Conservation (phyloP, 2,888 invertebrate species). For the Fabriciana adippe region DNA sequence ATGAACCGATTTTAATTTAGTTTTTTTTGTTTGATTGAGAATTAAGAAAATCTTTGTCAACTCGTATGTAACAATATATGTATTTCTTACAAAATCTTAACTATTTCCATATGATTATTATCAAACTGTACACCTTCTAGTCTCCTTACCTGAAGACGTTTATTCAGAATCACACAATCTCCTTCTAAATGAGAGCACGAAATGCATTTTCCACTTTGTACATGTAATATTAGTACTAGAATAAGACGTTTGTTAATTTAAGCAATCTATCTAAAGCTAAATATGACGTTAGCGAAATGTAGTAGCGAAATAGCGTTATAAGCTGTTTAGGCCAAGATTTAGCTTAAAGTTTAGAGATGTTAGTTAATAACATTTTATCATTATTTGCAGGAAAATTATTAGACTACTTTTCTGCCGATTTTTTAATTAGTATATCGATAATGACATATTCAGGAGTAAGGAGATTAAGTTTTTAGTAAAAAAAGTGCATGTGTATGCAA, state of each 20-base stretch:
- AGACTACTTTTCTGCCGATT: too few relatives aligned
- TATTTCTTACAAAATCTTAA: too few relatives aligned
- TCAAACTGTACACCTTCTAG: slow-evolving; percentile 3
- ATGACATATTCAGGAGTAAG: too few relatives aligned
- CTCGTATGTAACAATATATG: too few relatives aligned
- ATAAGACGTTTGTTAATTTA: not conserved
- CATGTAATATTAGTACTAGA: slow-evolving; percentile 8
- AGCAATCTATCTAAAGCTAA: not conserved
- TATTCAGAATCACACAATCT: slow-evolving; percentile 20
- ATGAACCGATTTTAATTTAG: too few relatives aligned
- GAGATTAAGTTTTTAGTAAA: too few relatives aligned
- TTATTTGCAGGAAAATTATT: too few relatives aligned
- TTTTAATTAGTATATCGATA: too few relatives aligned
- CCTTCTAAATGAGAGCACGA: slow-evolving; percentile 14
- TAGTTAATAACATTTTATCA: not conserved
- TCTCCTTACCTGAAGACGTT: slow-evolving; percentile 4
- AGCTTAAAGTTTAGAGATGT: not conserved
- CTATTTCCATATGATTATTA: not conserved
- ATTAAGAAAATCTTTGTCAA: too few relatives aligned
- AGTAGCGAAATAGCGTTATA: not conserved
- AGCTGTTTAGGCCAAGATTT: slow-evolving; percentile 9
- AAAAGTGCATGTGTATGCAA: too few relatives aligned
- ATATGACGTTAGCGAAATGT: not conserved
- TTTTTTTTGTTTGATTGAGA: too few relatives aligned
- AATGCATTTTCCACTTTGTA: slow-evolving; percentile 14